Percentiles rank a stretch among this genome's conserved stretches.
phyloP scores from a whole-genome alignment of 2,888 invertebrate genomes.

The Philereme transversata region DNA sequence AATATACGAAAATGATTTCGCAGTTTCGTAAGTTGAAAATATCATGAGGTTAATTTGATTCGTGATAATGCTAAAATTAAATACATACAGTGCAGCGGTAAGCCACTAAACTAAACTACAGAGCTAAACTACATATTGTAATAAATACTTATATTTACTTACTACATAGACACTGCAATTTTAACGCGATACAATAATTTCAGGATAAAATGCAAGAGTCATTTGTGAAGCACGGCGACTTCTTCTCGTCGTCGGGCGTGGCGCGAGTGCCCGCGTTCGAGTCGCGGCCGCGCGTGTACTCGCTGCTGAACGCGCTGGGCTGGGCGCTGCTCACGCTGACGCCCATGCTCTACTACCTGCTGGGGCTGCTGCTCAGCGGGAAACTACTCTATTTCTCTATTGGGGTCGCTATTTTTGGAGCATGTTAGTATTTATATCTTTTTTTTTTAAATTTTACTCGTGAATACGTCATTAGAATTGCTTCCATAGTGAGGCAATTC shows the following conservation, averaged over 20 bases:
- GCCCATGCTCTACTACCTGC: constrained; percentile 88
- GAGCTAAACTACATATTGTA: no score
- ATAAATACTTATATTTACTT: no score
- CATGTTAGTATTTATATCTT: constrained; percentile 85
- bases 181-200: constrained; percentile 34
- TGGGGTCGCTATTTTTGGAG: constrained; percentile 87
- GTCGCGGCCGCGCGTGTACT: constrained; percentile 85
- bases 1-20: no score
- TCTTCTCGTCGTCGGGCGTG: constrained; percentile 90
- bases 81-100: no score
- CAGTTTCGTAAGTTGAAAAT: no score
- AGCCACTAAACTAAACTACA: no score
- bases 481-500: no score
- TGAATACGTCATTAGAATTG: no score
- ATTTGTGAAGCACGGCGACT: constrained; percentile 90
- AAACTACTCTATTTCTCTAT: constrained; percentile 88
- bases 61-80: no score
- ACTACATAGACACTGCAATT: no score
- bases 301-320: constrained; percentile 87
- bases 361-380: constrained; percentile 88
- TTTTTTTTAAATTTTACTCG: constrained; percentile 9
- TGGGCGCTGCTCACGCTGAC: constrained; percentile 89
- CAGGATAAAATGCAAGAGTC: constrained; percentile 90
- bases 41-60: no score
- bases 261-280: constrained; percentile 84